Evolutionary conservation across 2,797 vertebrate species (phyloP).

Genomic region (Melanotaenia parkinsoni): DNA sequence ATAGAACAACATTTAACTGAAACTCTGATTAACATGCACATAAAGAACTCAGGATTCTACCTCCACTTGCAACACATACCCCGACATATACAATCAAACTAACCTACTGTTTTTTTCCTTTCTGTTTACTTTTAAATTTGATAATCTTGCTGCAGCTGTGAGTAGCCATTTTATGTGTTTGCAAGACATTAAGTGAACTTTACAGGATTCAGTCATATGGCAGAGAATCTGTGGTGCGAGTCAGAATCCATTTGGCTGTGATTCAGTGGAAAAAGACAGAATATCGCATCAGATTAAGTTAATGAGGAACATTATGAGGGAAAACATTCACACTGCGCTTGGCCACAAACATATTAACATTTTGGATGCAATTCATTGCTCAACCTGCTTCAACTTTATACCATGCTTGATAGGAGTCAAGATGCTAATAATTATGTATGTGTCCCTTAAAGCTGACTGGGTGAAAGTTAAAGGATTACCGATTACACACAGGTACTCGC

Average conservation of each 20-base stretch:
- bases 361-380: slow-evolving; percentile 44
- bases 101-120: not conserved
- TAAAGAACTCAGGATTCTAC: not conserved
- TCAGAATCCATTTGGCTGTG: slow-evolving; percentile 63
- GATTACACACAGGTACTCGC: slow-evolving; percentile 43
- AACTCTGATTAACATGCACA: not conserved
- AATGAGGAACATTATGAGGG: slow-evolving; percentile 57
- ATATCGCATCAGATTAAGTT: slow-evolving; percentile 60
- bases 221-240: slow-evolving; percentile 46
- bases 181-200: slow-evolving; percentile 46
- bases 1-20: not conserved
- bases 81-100: not conserved
- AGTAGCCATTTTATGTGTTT: slow-evolving; percentile 31
- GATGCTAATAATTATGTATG: slow-evolving; percentile 25
- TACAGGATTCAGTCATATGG: slow-evolving; percentile 41
- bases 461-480: slow-evolving; percentile 35
- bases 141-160: slow-evolving; percentile 24
- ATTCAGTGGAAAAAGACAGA: slow-evolving; percentile 58
- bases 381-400: slow-evolving; percentile 50
- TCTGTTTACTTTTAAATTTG: slow-evolving; percentile 6
- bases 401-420: slow-evolving; percentile 40
- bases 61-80: not conserved
- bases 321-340: slow-evolving; percentile 52
- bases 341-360: slow-evolving; percentile 51
- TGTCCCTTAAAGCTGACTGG: slow-evolving; percentile 39